phyloP scores from a whole-genome alignment of 2,113 vertebrate genomes.

The Acanthisitta chloris region DNA sequence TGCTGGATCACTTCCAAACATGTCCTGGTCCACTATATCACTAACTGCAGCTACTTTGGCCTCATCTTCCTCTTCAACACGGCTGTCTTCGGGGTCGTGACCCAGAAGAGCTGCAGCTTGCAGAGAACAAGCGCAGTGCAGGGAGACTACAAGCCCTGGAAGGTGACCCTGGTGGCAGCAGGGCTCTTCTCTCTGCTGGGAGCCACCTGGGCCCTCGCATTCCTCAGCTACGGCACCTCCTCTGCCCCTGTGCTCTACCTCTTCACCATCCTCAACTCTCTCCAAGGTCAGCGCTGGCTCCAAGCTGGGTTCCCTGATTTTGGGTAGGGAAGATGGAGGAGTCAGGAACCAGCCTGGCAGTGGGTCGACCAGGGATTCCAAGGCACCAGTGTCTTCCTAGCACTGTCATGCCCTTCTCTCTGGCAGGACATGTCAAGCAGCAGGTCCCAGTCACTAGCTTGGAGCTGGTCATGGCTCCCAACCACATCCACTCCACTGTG shows the following conservation, averaged over 20 bases:
- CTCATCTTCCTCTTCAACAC: constrained; percentile 77
- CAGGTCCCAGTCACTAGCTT: neutral
- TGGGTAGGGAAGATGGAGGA: neutral
- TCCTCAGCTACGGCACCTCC: constrained; percentile 66
- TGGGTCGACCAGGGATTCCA: neutral
- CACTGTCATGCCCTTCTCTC: neutral
- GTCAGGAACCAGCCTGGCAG: neutral
- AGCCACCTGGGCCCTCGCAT: constrained; percentile 78
- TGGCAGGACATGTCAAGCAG: neutral
- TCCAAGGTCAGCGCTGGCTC: constrained; percentile 77
- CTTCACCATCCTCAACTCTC: constrained; percentile 79
- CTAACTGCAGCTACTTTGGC: constrained; percentile 78
- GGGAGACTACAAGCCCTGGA: neutral
- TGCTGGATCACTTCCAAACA: constrained; percentile 80
- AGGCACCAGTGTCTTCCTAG: neutral
- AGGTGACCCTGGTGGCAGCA: constrained; percentile 51
- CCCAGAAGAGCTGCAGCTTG: constrained; percentile 71
- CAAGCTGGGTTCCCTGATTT: neutral
- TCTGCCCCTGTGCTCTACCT: constrained; percentile 71
- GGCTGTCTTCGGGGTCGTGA: constrained; percentile 67
- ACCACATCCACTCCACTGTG: accelerated
- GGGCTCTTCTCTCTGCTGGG: constrained; percentile 83
- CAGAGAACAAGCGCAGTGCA: neutral
- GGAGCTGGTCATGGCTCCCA: neutral
- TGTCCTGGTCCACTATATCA: constrained; percentile 64